Conservation (phyloP, 53 echinoderm and acorn worm species). For the Patiria pectinifera region DNA sequence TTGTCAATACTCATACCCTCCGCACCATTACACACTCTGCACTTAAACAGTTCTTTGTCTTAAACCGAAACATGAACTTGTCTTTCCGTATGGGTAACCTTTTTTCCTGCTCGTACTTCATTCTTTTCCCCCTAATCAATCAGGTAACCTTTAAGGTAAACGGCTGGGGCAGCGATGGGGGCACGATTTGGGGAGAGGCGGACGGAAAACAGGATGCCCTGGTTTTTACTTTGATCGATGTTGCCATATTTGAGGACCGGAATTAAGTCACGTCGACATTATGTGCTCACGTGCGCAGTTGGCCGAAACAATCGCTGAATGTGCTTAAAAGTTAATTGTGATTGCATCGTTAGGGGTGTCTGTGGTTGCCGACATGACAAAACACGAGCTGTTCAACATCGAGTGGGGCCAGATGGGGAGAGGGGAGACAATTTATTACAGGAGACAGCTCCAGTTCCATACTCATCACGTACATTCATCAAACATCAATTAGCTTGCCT, state of each 20-base stretch:
- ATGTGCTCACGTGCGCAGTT: slow-evolving; percentile 8
- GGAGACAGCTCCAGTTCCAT: no score
- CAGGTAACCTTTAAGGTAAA: slow-evolving; percentile 29
- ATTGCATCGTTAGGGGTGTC: not conserved
- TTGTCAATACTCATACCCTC: slow-evolving; percentile 37
- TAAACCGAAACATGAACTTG: not conserved
- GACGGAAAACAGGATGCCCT: slow-evolving; percentile 5
- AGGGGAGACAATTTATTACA: no score
- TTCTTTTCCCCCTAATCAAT: slow-evolving; percentile 26
- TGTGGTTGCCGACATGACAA: not conserved
- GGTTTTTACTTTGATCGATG: slow-evolving; percentile 25
- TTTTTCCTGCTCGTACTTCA: not conserved
- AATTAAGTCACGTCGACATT: not conserved
- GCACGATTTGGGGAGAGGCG: slow-evolving; percentile 19
- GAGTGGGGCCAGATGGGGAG: not conserved
- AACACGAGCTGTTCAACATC: not conserved
- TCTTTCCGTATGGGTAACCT: slow-evolving; percentile 20
- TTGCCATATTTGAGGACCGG: not conserved
- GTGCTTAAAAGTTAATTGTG: not conserved
- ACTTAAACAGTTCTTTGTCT: slow-evolving; percentile 40
- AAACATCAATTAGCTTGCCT: no score
- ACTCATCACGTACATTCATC: no score
- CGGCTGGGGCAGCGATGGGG: not conserved
- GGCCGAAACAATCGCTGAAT: not conserved
- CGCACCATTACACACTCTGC: slow-evolving; percentile 9